Base-by-base conservation (phyloP, 2,113 vertebrate species). In the Centropus unirufus region DNA sequence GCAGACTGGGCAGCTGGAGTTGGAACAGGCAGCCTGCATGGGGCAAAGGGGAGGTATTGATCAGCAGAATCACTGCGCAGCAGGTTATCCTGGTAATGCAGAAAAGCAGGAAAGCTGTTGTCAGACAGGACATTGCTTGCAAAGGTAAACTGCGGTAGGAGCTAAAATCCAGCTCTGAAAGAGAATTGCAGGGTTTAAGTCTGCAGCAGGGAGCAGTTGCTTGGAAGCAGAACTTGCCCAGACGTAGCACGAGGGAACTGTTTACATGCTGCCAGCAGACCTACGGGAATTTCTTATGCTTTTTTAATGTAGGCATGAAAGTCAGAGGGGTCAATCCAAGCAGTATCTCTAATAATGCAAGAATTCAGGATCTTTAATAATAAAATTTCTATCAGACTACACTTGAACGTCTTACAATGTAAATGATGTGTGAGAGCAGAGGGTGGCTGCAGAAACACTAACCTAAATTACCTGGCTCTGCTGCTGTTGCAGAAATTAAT, bases 331-430 rank as follows among this genome's bases (percentile, higher is more conserved):
- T 44, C 36, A 52, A 2, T 14, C 27, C 49, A 36, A 39, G 66
- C 62, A 59, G 21, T 17, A 21, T n/a, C 47, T 49, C 30, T 51
- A 61, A 57, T 58, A 79, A 85, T 3, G 2, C 66, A n/a, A 44
- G n/a, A 76, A 54, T 46, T 62, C 30, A 9, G 39, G 24, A n/a
- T 29, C 84, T 85, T 85, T 92, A 82, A 69, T 52, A 75, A 68
- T 27, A 26, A 68, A 67, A 57, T 44, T 82, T 34, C 73, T 84
- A 55, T 63, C 73, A 70, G 55, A 8, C 73, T 42, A 8, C 52
- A 19, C 8, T 59, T 83, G 14, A 76, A 77, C 68, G 61, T 84
- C 0, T 36, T 36, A 0, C 23, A 0, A 1, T 17, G 66, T 52
- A 74, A 95, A 68, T 44, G 69, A 72, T 3, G 7, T 24, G 42